Evolutionary conservation across 2,113 vertebrate species (phyloP).

Genomic region (Todiramphus chloris): DNA sequence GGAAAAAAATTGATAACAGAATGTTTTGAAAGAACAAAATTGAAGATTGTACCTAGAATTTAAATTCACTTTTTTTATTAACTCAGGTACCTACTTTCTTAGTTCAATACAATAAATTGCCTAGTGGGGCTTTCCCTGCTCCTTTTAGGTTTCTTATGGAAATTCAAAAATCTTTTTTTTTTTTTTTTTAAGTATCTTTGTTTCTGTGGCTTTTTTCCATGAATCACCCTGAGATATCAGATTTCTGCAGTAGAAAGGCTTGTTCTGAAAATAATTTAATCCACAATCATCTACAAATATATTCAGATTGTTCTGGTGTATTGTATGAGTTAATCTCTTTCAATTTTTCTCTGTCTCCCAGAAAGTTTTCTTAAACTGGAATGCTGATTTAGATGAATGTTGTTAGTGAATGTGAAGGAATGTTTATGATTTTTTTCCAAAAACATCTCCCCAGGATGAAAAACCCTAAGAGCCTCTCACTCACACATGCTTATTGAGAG

Average conservation of each 20-base stretch:
- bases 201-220: neutral
- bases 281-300: neutral
- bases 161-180: neutral
- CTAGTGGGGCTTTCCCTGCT: neutral
- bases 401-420: neutral
- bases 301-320: neutral
- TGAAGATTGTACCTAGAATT: neutral
- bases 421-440: slow-evolving; percentile 12
- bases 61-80: neutral
- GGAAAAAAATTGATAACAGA: neutral
- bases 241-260: neutral
- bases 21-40: neutral
- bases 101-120: neutral
- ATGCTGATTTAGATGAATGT: neutral
- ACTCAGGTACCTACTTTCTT: neutral
- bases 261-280: slow-evolving; percentile 25
- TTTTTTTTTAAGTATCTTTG: neutral
- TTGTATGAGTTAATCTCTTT: neutral
- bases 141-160: neutral
- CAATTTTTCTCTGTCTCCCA: neutral
- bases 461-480: neutral
- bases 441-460: neutral
- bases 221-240: neutral
- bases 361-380: neutral
- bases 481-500: neutral